Conservation (phyloP, 2,797 vertebrate species). For the Dipus sagitta region DNA sequence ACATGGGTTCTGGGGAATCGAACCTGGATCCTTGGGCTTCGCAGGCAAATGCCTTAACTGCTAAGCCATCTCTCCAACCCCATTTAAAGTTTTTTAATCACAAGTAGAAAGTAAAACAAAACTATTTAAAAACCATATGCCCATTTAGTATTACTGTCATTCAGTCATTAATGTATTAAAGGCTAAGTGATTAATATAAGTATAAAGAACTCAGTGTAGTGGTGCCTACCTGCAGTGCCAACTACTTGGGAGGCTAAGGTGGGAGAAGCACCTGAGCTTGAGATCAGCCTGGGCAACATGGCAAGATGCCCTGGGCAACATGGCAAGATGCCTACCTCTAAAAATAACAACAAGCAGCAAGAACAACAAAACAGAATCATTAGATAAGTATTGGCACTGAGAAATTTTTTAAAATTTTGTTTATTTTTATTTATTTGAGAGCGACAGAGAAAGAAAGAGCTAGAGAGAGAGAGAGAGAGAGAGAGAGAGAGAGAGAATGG, state of each 20-base stretch:
- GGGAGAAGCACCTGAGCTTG: not conserved
- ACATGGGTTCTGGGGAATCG: too few species aligned
- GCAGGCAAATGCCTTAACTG: too few species aligned
- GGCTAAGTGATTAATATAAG: not conserved
- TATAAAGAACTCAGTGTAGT: not conserved
- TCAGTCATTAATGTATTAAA: constrained; percentile 23
- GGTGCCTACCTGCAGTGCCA: not conserved
- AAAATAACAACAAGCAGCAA: not conserved
- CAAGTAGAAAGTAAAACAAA: not conserved
- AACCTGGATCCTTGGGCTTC: too few species aligned
- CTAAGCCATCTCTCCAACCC: too few species aligned
- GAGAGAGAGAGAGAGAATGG: too few species aligned
- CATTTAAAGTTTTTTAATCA: not conserved
- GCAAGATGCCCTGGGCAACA: not conserved
- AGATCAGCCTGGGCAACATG: not conserved
- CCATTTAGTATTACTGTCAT: not conserved
- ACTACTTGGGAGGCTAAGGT: not conserved
- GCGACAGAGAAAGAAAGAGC: too few species aligned
- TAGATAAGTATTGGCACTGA: not conserved
- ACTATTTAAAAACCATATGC: constrained; percentile 16
- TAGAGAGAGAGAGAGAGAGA: too few species aligned
- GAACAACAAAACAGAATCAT: not conserved
- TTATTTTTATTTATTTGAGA: too few species aligned
- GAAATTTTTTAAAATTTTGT: too few species aligned
- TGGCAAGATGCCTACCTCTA: not conserved